Conservation (phyloP, 1,140 invertebrate genomes). For the Sinonovacula constricta region DNA sequence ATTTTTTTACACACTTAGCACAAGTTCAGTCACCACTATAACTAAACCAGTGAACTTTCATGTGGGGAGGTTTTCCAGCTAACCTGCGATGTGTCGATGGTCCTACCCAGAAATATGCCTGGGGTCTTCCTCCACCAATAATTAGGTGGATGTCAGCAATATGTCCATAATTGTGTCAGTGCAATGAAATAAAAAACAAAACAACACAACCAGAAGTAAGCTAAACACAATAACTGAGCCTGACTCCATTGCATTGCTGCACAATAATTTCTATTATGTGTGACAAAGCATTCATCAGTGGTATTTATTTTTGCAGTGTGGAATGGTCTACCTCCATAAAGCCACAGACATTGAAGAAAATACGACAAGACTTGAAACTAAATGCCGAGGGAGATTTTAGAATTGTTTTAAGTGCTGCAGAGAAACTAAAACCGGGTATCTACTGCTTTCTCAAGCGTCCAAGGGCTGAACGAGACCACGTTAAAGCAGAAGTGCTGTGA, state of each 20-base stretch:
- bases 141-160: not conserved
- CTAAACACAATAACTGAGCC: not conserved
- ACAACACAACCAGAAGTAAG: not conserved
- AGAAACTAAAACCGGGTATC: slow-evolving; percentile 71
- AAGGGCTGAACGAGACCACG: slow-evolving; percentile 16
- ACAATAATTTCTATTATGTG: not conserved
- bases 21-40: too few species aligned
- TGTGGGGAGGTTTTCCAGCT: too few species aligned
- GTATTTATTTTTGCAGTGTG: slow-evolving; percentile 9
- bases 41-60: too few species aligned
- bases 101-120: too few species aligned
- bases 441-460: slow-evolving; percentile 58
- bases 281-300: not conserved
- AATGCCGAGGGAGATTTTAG: slow-evolving; percentile 65
- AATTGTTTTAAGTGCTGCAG: slow-evolving; percentile 68
- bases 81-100: too few species aligned
- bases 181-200: not conserved
- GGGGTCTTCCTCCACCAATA: not conserved
- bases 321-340: slow-evolving; percentile 10
- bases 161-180: not conserved
- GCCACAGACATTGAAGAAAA: slow-evolving; percentile 52
- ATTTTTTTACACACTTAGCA: too few species aligned
- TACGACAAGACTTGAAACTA: slow-evolving; percentile 62
- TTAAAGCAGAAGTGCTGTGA: slow-evolving; percentile 2
- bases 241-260: not conserved